Evolutionary conservation across 2,888 invertebrate genomes (phyloP).

Genomic region (Agriopis leucophaearia): DNA sequence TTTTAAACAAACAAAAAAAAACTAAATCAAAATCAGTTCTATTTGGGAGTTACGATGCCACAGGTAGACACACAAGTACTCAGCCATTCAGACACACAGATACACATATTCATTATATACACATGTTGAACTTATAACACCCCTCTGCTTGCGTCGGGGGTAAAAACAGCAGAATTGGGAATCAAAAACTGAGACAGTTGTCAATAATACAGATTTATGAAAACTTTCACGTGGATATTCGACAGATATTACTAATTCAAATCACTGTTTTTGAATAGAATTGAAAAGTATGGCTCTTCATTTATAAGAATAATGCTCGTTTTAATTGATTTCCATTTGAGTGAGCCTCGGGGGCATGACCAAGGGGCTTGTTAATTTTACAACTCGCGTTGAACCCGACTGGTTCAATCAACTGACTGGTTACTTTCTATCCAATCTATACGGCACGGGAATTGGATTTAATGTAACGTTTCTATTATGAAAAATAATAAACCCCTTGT

Average conservation of each 20-base stretch:
- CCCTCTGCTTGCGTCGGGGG: too few relatives aligned
- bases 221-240: too few relatives aligned
- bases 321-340: constrained; percentile 13
- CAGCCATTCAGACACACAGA: too few relatives aligned
- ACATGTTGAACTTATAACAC: too few relatives aligned
- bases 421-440: constrained; percentile 21
- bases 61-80: too few relatives aligned
- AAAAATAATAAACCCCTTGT: background rate
- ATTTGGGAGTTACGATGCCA: too few relatives aligned
- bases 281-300: background rate
- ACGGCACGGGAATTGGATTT: constrained; percentile 9
- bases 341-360: background rate
- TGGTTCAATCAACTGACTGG: constrained; percentile 23
- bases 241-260: background rate
- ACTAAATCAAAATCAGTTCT: too few relatives aligned
- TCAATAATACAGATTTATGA: too few relatives aligned
- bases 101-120: too few relatives aligned
- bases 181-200: too few relatives aligned
- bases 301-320: constrained; percentile 4
- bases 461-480: background rate
- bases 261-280: background rate
- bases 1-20: too few relatives aligned
- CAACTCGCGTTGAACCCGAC: constrained; percentile 14
- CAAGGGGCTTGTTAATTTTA: constrained; percentile 28
- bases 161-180: too few relatives aligned